Conservation (phyloP, 23 tunicate genomes). For the Trididemnum nubilum region DNA sequence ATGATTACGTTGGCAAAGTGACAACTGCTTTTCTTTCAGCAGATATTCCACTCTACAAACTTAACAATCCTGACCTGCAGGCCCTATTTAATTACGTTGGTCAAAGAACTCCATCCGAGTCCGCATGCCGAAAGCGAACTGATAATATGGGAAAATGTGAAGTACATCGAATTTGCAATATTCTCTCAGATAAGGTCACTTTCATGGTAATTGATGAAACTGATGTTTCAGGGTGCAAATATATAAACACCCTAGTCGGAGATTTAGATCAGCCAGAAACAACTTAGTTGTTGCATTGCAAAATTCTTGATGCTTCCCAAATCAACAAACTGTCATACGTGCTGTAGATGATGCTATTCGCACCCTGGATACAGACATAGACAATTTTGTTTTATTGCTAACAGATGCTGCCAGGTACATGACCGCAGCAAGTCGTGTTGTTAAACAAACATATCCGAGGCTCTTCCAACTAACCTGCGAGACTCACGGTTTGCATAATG, state of each 20-base stretch:
- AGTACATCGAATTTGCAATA: constrained; percentile 28
- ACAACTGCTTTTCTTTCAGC: constrained; percentile 33
- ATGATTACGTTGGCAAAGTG: constrained; percentile 41
- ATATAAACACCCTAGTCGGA: constrained; percentile 29
- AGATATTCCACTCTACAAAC: constrained; percentile 38
- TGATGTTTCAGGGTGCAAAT: constrained; percentile 42
- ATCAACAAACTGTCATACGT: constrained; percentile 36
- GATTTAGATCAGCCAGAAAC: constrained; percentile 42
- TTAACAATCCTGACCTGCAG: constrained; percentile 39
- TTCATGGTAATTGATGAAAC: constrained; percentile 46
- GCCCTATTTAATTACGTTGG: constrained; percentile 17
- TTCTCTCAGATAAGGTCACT: constrained; percentile 32
- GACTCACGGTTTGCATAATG: constrained; percentile 42
- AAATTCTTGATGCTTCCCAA: constrained; percentile 34
- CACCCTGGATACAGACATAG: constrained; percentile 39
- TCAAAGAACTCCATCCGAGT: constrained; percentile 33
- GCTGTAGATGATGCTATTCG: constrained; percentile 46
- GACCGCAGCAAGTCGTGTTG: constrained; percentile 48
- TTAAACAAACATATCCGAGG: constrained; percentile 40
- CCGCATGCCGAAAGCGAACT: constrained; percentile 38
- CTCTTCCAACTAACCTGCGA: constrained; percentile 31
- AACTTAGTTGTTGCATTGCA: constrained; percentile 34
- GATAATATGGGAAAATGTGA: constrained; percentile 32
- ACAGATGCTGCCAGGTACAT: constrained; percentile 43
- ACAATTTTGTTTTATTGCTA: constrained; percentile 36